Base-by-base conservation (phyloP, 1,140 invertebrate species). In the Trinorchestia longiramus region DNA sequence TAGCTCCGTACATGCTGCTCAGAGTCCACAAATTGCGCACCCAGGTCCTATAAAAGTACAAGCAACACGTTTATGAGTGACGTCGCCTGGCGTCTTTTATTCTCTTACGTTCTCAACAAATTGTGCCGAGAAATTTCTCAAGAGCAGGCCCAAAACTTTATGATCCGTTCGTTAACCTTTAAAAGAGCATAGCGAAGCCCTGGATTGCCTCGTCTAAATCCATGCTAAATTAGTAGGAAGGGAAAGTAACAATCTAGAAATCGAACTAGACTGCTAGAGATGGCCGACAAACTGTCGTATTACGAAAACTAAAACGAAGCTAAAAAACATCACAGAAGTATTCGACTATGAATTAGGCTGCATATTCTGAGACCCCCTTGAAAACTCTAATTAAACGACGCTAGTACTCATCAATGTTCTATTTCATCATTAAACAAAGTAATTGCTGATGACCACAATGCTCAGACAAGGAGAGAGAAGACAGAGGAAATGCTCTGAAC, bases 61-160 rank as follows among this genome's bases (percentile, higher is more conserved):
- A 94, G 92, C 47, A 94, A 94, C 92, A 94, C 92, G 92, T 94
- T 94, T 94, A 94, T 94, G 92, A 94, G 92, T 45, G 92, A 94
- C 92, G 92, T 94, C 43, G 43, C 43, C 92, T 47, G 92, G 92
- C 92, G 92, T 94, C 44, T 94, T 94, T 94, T 94, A 94, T 94
- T 94, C 44, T 44, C 92, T 94, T 94, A 47, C 92, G 43, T 94
- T 94, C 92, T 94, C 92, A 42, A 47, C 92, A 94, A 94, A 94
- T 94, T 94, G 44, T 47, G 36, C 43, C 44, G 92, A 45, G 43
- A 45, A 94, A 94, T 45, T 94, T 94, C 43, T 94, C 43, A 90
- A 90, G 92, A 94, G 44, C 41, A 94, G 92, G 43, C 43, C 92
- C 44, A 45, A 43, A 94, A 47, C 92, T 94, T 94, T 94, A 94